phyloP scores from a whole-genome alignment of 2,888 invertebrate genomes.

The Drosophila aldrichi region DNA sequence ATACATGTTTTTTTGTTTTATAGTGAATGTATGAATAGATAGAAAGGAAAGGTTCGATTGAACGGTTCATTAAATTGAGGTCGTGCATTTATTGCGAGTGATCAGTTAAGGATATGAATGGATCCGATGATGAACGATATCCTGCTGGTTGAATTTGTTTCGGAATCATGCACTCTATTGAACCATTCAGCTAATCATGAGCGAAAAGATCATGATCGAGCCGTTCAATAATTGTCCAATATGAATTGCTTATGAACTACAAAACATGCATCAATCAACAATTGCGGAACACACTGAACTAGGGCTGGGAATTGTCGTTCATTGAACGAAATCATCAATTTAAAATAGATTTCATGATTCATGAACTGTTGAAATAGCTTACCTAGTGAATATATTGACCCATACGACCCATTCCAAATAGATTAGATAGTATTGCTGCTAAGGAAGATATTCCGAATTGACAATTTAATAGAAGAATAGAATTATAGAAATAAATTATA shows the following conservation, averaged over 20 bases:
- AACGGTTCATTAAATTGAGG: constrained; percentile 6
- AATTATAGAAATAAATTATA: neutral
- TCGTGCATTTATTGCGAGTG: neutral
- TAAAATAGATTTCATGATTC: neutral
- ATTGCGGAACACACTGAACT: neutral
- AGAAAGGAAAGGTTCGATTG: neutral
- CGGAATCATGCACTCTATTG: neutral
- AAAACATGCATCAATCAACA: neutral
- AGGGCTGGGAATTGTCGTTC: neutral
- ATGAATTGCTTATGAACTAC: neutral
- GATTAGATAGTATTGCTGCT: neutral
- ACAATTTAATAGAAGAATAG: neutral
- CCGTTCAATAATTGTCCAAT: neutral
- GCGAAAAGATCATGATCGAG: neutral
- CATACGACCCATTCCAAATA: neutral
- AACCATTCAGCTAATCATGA: neutral
- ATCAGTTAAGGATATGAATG: neutral
- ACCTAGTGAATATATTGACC: neutral
- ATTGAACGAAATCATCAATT: neutral
- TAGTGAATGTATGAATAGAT: neutral
- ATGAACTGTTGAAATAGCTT: neutral
- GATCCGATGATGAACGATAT: neutral
- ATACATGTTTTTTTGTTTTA: neutral
- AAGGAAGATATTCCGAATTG: neutral
- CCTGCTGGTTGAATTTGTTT: neutral